These are phyloP conservation scores for Sarcophaga carnaria DNA, from an alignment of 2,888 invertebrate species.

Conservation along the genomic window DNA sequence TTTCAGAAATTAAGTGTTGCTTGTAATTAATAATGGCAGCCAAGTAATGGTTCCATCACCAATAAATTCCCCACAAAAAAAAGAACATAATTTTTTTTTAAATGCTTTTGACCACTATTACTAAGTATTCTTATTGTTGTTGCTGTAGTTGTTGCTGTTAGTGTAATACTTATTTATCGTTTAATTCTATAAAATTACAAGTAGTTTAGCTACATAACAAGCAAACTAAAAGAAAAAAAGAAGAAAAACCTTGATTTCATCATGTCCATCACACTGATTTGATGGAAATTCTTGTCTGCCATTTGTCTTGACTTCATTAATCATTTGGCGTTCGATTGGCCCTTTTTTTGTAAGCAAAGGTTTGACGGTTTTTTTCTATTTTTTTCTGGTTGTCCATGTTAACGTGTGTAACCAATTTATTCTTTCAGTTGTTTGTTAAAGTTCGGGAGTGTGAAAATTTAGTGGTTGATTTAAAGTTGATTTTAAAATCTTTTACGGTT, in stretches of 20 bases:
- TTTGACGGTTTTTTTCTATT: not conserved
- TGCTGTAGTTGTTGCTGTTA: conserved; percentile 74
- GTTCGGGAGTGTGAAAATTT: conserved; percentile 66
- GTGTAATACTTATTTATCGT: conserved; percentile 25
- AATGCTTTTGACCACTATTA: conserved; percentile 61
- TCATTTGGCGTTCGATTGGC: conserved; percentile 60
- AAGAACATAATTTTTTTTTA: conserved; percentile 50
- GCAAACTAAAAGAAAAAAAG: conserved; percentile 26
- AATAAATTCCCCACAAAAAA: conserved; percentile 8
- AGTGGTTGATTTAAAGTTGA: conserved; percentile 56
- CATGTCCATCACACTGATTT: conserved; percentile 55
- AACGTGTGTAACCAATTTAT: conserved; percentile 57
- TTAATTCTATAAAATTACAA: conserved; percentile 60
- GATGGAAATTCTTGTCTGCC: conserved; percentile 57
- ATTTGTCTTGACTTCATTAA: conserved; percentile 64
- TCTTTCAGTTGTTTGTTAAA: conserved; percentile 20
- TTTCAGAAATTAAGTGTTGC: conserved; percentile 36
- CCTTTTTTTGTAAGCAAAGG: not conserved
- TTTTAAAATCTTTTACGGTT: conserved; percentile 27
- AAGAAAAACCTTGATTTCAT: conserved; percentile 61
- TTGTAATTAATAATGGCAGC: conserved; percentile 59
- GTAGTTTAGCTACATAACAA: conserved; percentile 52
- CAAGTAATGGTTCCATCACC: conserved; percentile 43
- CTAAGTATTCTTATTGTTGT: conserved; percentile 25
- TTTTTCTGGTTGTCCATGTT: not conserved